These are phyloP conservation scores for Vireo altiloquus DNA, from an alignment of 2,113 vertebrate genomes.

Conservation along the genomic window DNA sequence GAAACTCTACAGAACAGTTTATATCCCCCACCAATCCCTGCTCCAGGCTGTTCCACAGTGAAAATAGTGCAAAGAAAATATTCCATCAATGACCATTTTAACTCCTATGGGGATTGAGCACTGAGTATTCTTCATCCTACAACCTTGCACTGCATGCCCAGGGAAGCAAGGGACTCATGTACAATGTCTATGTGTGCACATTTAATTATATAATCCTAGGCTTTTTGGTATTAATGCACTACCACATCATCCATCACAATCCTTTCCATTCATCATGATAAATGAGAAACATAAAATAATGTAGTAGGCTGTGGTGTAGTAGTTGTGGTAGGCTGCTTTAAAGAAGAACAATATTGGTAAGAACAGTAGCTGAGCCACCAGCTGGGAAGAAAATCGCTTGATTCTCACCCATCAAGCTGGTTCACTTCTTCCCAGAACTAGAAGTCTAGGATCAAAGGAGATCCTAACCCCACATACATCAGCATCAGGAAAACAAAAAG, in stretches of 20 bases:
- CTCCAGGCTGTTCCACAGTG: not conserved
- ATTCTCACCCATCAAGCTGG: not conserved
- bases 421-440: not conserved
- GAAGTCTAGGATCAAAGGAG: not conserved
- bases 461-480: not conserved
- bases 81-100: not conserved
- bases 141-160: not conserved
- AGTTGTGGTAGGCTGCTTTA: not conserved
- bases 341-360: not conserved
- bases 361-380: not conserved
- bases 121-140: not conserved
- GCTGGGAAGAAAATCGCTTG: not conserved
- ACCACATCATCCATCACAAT: not conserved
- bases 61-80: not conserved
- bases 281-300: not conserved
- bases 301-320: not conserved
- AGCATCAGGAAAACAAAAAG: not conserved
- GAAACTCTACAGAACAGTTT: not conserved
- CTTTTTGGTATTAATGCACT: not conserved
- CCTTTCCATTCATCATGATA: not conserved
- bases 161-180: not conserved
- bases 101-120: not conserved
- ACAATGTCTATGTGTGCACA: not conserved
- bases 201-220: not conserved
- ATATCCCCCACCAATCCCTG: fast-evolving